phyloP scores from a whole-genome alignment of 1,140 invertebrate species.

The Drosophila santomea region DNA sequence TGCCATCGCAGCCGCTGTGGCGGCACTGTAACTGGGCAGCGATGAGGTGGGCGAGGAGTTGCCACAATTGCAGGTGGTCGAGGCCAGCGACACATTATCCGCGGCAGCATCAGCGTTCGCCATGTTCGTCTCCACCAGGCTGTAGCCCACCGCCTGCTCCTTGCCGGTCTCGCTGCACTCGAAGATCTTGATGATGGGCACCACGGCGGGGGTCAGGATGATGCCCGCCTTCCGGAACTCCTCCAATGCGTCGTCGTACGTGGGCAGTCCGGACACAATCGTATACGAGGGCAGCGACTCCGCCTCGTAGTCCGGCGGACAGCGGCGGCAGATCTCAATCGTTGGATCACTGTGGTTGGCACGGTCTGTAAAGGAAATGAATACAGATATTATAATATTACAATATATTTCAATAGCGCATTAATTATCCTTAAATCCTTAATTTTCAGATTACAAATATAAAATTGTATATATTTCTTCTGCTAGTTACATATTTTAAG shows the following conservation, averaged over 20 bases:
- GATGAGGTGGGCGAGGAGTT: conserved; percentile 49
- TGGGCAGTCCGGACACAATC: conserved; percentile 87
- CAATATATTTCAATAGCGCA: too few species aligned
- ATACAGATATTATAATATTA: too few species aligned
- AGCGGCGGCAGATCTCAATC: conserved; percentile 79
- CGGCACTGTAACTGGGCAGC: conserved; percentile 67
- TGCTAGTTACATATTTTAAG: too few species aligned
- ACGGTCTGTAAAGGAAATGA: conserved; percentile 65
- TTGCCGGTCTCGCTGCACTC: conserved; percentile 53
- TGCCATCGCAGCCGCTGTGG: conserved; percentile 51
- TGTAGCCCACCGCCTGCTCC: conserved; percentile 69
- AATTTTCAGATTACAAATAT: too few species aligned
- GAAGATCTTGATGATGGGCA: conserved; percentile 82
- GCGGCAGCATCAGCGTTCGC: conserved; percentile 26
- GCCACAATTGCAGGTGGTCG: conserved; percentile 64
- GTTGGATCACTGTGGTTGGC: conserved; percentile 73
- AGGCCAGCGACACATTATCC: conserved; percentile 64
- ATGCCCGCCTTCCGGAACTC: conserved; percentile 85
- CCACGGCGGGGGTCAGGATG: conserved; percentile 66
- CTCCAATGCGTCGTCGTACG: conserved; percentile 87
- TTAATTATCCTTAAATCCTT: too few species aligned
- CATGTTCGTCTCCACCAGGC: conserved; percentile 57
- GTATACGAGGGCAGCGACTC: conserved; percentile 88
- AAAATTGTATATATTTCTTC: too few species aligned
- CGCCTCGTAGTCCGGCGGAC: conserved; percentile 83